These are phyloP conservation scores for Crocuta crocuta DNA, from an alignment of 2,113 vertebrate species.

Conservation along the genomic window DNA sequence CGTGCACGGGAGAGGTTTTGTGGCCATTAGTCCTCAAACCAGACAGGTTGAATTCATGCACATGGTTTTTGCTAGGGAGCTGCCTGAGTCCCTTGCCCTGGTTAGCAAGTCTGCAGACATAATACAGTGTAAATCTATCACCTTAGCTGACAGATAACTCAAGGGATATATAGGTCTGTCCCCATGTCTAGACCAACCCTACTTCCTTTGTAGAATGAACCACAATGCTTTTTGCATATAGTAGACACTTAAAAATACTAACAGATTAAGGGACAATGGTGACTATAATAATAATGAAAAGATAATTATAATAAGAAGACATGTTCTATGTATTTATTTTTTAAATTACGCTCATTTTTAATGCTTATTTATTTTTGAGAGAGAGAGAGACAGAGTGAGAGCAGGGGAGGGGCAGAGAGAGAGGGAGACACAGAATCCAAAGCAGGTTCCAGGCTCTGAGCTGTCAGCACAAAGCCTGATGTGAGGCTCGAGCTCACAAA, in stretches of 20 bases:
- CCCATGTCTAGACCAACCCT: background rate
- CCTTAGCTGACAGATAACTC: background rate
- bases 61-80: background rate
- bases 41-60: background rate
- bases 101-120: background rate
- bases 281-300: background rate
- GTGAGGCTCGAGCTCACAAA: no score
- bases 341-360: no score
- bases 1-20: background rate
- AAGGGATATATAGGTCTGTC: background rate
- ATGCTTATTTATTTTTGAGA: no score
- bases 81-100: background rate
- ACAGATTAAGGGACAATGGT: background rate
- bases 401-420: no score
- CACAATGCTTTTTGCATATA: background rate
- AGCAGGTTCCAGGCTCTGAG: no score
- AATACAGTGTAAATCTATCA: background rate
- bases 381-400: no score
- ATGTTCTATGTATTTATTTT: background rate
- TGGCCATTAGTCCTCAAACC: background rate
- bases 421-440: no score
- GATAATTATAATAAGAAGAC: background rate
- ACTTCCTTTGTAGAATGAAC: background rate
- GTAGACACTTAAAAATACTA: background rate
- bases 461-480: no score